Conservation (phyloP, 2,888 invertebrate genomes). For the Cremastobaeus sp. region DNA sequence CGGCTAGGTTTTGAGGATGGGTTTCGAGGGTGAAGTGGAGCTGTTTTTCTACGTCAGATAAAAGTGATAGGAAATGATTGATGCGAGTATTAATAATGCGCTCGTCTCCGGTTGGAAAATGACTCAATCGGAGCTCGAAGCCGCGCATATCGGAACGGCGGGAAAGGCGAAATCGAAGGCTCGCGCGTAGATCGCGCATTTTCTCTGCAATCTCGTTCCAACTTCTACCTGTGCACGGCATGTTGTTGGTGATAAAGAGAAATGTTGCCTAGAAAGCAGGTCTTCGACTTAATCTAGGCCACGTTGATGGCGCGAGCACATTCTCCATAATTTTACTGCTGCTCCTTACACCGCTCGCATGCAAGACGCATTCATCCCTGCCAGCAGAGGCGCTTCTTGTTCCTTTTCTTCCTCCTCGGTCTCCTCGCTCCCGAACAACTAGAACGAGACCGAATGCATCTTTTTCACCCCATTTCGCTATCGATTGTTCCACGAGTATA, state of each 20-base stretch:
- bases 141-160: slow-evolving; percentile 6
- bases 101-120: slow-evolving; percentile 9
- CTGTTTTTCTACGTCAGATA: slow-evolving; percentile 5
- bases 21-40: no score
- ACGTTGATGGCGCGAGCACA: slow-evolving; percentile 74
- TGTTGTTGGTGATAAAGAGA: slow-evolving; percentile 77
- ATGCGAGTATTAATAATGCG: slow-evolving; percentile 18
- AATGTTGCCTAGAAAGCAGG: slow-evolving; percentile 79
- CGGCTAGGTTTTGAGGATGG: no score
- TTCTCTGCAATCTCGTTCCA: slow-evolving; percentile 69
- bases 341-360: slow-evolving; percentile 51
- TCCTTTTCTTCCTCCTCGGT: slow-evolving; percentile 27
- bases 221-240: slow-evolving; percentile 67
- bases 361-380: slow-evolving; percentile 51
- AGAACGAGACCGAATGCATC: slow-evolving; percentile 23
- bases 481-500: slow-evolving; percentile 11
- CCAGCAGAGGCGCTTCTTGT: slow-evolving; percentile 33
- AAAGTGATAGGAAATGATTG: slow-evolving; percentile 31
- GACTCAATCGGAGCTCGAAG: slow-evolving; percentile 35
- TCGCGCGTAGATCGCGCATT: slow-evolving; percentile 58
- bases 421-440: slow-evolving; percentile 18
- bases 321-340: slow-evolving; percentile 76
- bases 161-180: slow-evolving; percentile 55
- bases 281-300: slow-evolving; percentile 77
- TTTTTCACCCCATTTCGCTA: slow-evolving; percentile 14